Evolutionary conservation across 2,888 invertebrate species (phyloP).

Genomic region (Micoletzkya japonica): DNA sequence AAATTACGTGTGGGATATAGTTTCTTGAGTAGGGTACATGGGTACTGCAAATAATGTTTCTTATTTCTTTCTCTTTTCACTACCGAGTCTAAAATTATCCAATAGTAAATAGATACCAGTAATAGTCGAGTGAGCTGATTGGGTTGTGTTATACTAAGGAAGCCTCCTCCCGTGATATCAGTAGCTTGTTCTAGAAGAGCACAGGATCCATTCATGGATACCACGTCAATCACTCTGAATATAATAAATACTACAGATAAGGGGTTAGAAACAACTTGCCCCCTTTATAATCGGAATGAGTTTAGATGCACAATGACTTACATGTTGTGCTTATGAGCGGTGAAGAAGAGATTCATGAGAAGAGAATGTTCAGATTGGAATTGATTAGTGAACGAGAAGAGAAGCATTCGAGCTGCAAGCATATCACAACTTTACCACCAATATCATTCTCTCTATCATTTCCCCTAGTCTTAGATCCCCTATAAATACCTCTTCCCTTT

Average conservation of each 20-base stretch:
- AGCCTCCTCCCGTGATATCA: conserved; percentile 27
- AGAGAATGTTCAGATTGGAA: conserved; percentile 23
- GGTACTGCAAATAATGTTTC: no score
- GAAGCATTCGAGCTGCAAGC: conserved; percentile 15
- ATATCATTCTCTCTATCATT: no score
- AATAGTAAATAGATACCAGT: conserved; percentile 10
- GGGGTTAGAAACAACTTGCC: not conserved
- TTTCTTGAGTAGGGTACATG: no score
- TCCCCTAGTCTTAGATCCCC: not conserved
- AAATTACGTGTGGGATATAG: no score
- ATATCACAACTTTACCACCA: not conserved
- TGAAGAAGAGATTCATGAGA: conserved; percentile 28
- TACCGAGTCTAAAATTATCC: no score
- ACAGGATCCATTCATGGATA: conserved; percentile 16
- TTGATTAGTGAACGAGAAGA: conserved; percentile 8
- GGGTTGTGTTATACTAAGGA: not conserved
- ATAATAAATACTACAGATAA: not conserved
- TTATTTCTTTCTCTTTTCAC: no score
- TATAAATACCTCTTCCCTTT: not conserved
- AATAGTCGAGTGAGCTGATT: not conserved
- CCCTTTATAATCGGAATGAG: not conserved
- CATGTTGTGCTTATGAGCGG: conserved; percentile 26
- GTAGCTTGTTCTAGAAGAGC: conserved; percentile 28
- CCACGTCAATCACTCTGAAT: conserved; percentile 13
- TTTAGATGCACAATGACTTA: not conserved